phyloP scores from a whole-genome alignment of 2,113 vertebrate species.

The Dromiciops gliroides region DNA sequence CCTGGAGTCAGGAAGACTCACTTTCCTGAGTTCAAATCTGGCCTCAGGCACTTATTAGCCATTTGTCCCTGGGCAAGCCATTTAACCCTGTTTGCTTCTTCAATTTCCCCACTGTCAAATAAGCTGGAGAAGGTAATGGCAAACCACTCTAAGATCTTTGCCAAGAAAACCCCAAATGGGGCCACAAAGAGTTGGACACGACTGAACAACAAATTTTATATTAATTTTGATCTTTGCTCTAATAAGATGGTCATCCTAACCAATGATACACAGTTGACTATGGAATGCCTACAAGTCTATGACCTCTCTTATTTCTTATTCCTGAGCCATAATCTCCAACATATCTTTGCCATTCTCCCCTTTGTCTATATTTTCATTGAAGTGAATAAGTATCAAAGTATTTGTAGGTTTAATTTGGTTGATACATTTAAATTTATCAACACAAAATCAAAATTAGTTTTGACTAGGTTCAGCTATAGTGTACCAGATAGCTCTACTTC shows the following conservation, averaged over 20 bases:
- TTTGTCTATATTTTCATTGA: neutral
- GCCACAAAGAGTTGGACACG: neutral
- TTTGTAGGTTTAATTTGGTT: neutral
- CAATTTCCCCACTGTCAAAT: neutral
- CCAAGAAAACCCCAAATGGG: neutral
- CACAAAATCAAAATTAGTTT: neutral
- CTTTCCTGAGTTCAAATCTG: neutral
- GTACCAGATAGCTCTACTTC: neutral
- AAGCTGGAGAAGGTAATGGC: neutral
- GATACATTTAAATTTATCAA: no score
- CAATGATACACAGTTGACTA: neutral
- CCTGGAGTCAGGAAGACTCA: neutral
- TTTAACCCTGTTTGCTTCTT: neutral
- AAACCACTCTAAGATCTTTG: neutral
- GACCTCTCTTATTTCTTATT: neutral
- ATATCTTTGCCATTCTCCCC: neutral
- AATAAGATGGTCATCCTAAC: neutral
- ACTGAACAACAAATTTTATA: neutral
- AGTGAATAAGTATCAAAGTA: neutral
- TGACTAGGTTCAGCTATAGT: neutral
- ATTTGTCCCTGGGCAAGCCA: neutral
- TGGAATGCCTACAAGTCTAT: neutral
- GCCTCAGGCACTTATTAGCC: neutral
- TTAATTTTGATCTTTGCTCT: neutral
- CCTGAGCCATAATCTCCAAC: neutral